Evolutionary conservation across 2,797 vertebrate species (phyloP), one percentile per base, ranked within the genome.

Genomic region (Sebastes nivosus): DNA sequence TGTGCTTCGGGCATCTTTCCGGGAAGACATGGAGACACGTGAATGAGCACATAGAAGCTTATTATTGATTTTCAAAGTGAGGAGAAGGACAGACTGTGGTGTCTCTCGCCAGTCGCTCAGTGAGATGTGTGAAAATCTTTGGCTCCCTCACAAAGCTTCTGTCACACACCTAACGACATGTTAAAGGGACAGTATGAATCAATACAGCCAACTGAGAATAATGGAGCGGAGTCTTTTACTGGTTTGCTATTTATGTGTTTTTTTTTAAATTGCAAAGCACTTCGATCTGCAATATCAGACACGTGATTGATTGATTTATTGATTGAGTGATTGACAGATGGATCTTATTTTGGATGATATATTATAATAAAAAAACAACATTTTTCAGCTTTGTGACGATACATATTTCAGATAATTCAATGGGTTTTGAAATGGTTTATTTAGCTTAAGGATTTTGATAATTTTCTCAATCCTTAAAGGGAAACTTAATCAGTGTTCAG

Each of bases 21-120:
- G 66, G 77, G 84, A 88, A 67, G 73, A 88, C 88, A 89, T 60
- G 52, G 75, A 72, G 68, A 87, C 90, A 91, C 81, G 54, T 82
- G 86, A 84, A 75, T 71, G 82, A 92, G 80, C 87, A 90, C 84
- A 85, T 61, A 67, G 83, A 90, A 71, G 90, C 84, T 76, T 81
- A 69, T 69, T 90, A 95, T 95, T 93, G 94, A 95, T 95, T 94
- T 92, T 92, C 88, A 89, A 87, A 94, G 89, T 90, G 91, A 90
- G 87, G 79, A 85, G 85, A 78, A 75, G 83, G 75, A 85, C 84
- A 83, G 72, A 72, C 74, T 20, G 75, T 69, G 78, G 89, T 85
- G 90, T 92, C 79, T 91, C 87, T 91, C 93, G 91, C 86, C 90
- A 86, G 73, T 32, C 42, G 58, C 85, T 91, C 88, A 87, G 68